A percentile compares a stretch with the other conserved stretches of the same genome.
These are phyloP conservation scores for Thamnophis sirtalis DNA, from an alignment of 2,113 vertebrate genomes.

Conservation along the genomic window DNA sequence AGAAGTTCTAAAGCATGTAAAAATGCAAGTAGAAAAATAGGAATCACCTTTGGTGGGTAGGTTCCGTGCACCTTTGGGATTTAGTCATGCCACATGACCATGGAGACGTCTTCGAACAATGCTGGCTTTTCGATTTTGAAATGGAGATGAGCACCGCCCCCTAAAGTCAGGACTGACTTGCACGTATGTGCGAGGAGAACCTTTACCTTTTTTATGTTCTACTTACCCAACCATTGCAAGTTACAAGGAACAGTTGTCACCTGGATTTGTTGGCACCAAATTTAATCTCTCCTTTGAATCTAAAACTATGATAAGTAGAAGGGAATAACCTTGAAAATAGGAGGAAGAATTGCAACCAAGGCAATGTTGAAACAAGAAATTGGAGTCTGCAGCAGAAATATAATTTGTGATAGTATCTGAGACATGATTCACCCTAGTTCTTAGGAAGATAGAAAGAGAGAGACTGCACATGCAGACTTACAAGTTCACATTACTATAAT, in stretches of 20 bases:
- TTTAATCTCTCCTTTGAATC: neutral
- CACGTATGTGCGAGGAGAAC: too few relatives aligned
- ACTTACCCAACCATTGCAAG: neutral
- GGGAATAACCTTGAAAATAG: neutral
- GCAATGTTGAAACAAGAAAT: neutral
- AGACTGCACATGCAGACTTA: neutral
- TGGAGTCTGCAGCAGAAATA: neutral
- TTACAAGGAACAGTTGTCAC: neutral
- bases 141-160: too few relatives aligned
- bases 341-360: neutral
- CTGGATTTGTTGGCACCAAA: neutral
- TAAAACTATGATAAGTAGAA: neutral
- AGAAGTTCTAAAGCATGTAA: too few relatives aligned
- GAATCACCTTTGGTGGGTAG: too few relatives aligned
- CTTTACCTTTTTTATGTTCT: neutral
- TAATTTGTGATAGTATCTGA: neutral
- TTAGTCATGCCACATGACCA: too few relatives aligned
- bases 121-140: too few relatives aligned
- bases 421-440: neutral
- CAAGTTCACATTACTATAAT: neutral
- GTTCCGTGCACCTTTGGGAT: too few relatives aligned
- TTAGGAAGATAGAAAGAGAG: neutral
- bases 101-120: too few relatives aligned
- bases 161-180: too few relatives aligned
- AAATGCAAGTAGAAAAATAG: too few relatives aligned